Evolutionary conservation across 53 echinoderm and acorn worm genomes (phyloP), one percentile per base, ranked within the genome.

Genomic region (Arbacia lixula): DNA sequence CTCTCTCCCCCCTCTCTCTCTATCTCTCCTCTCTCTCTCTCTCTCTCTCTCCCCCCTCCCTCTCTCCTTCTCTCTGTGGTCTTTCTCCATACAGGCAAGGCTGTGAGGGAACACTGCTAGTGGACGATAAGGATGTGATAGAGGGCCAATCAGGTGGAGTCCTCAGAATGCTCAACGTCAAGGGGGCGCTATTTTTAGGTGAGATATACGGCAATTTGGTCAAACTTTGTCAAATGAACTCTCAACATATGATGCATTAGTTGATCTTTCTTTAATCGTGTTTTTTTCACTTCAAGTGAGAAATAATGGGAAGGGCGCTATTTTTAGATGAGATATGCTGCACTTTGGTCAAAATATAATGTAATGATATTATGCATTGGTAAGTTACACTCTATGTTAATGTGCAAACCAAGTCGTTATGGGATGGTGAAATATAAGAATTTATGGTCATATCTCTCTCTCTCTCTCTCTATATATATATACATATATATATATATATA

Each of bases 271-370:
- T n/a, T n/a, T n/a, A n/a, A n/a, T n/a, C n/a, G n/a, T n/a, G n/a
- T n/a, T n/a, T n/a, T n/a, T n/a, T n/a, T n/a, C n/a, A n/a, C n/a
- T n/a, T n/a, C n/a, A n/a, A n/a, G n/a, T n/a, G n/a, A n/a, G n/a
- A n/a, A n/a, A n/a, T n/a, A n/a, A n/a, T n/a, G n/a, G n/a, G 83
- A 63, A 93, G 96, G 62, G 72, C 89, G 55, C 57, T 96, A 6
- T 96, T 89, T 65, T 83, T 96, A 63, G 96, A 93, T 96, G 72
- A 89, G 96, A 49, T 27, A n/a, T n/a, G n/a, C n/a, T n/a, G n/a
- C n/a, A n/a, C n/a, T n/a, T n/a, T n/a, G n/a, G n/a, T n/a, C n/a
- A n/a, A n/a, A n/a, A n/a, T n/a, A n/a, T n/a, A n/a, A n/a, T n/a
- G n/a, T n/a, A n/a, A n/a, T n/a, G n/a, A 17, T 12, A 14, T 50